A percentile compares a stretch with the other conserved stretches of the same genome.
phyloP scores from a whole-genome alignment of 2,888 invertebrate genomes.

The Chironomus riparius region DNA sequence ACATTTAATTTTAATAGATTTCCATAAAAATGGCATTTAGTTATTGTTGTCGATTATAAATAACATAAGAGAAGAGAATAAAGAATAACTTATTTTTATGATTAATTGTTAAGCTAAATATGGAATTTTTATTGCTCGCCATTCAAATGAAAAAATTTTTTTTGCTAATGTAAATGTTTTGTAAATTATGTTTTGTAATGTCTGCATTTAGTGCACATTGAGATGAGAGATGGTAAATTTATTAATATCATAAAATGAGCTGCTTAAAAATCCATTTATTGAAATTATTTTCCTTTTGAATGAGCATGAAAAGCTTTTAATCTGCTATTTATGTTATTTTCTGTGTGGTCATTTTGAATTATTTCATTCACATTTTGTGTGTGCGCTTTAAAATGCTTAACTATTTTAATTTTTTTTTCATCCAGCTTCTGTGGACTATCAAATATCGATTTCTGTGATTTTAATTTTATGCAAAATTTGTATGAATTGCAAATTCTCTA shows the following conservation, averaged over 20 bases:
- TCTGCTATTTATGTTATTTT: too few species aligned
- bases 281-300: too few species aligned
- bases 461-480: too few species aligned
- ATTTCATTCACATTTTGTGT: too few species aligned
- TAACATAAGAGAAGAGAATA: not conserved
- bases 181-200: not conserved
- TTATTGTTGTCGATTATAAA: not conserved
- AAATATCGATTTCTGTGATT: too few species aligned
- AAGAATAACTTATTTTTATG: not conserved
- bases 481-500: too few species aligned
- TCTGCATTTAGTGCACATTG: not conserved
- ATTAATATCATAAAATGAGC: not conserved
- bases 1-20: slow-evolving; percentile 23
- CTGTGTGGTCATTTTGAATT: too few species aligned
- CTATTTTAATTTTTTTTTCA: too few species aligned
- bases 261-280: not conserved
- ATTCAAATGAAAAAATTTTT: not conserved
- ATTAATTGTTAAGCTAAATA: slow-evolving; percentile 14
- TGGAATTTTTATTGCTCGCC: not conserved
- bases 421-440: too few species aligned
- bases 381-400: too few species aligned
- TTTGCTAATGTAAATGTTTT: not conserved
- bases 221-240: not conserved
- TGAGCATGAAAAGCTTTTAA: too few species aligned
- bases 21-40: slow-evolving; percentile 16